phyloP scores from a whole-genome alignment of 2,888 invertebrate genomes.

The Trichogramma dendrolimi region DNA sequence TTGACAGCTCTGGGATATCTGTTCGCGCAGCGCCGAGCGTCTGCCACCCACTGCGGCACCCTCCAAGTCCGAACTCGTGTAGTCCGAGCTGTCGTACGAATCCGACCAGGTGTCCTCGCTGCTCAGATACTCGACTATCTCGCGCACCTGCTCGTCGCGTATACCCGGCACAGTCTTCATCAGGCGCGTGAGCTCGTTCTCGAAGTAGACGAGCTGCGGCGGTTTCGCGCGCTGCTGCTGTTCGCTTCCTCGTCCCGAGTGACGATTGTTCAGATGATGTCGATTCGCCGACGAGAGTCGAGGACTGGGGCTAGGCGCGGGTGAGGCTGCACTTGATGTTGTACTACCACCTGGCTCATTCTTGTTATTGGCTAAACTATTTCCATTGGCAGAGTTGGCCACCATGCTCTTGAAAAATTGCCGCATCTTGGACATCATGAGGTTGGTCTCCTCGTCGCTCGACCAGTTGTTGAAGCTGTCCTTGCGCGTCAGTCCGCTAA shows the following conservation, averaged over 20 bases:
- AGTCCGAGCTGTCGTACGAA: conserved; percentile 88
- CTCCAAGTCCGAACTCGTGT: conserved; percentile 83
- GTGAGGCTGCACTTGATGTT: conserved; percentile 45
- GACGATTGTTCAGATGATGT: conserved; percentile 48
- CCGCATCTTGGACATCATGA: conserved; percentile 93
- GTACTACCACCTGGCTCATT: conserved; percentile 37
- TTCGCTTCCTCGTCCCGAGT: too few species aligned
- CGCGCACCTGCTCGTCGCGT: conserved; percentile 82
- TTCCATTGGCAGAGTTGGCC: conserved; percentile 56
- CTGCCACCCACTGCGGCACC: conserved; percentile 60
- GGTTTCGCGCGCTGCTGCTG: conserved; percentile 75
- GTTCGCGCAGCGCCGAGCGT: conserved; percentile 72
- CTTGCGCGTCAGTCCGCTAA: conserved; percentile 66
- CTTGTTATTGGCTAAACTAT: conserved; percentile 49
- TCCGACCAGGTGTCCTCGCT: conserved; percentile 93
- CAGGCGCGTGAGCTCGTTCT: conserved; percentile 80
- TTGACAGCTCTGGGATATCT: conserved; percentile 83
- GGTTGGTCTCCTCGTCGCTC: conserved; percentile 87
- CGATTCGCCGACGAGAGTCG: conserved; percentile 39
- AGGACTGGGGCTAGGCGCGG: conserved; percentile 60
- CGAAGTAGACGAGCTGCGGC: conserved; percentile 82
- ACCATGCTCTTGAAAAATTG: conserved; percentile 89
- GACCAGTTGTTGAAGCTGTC: conserved; percentile 93
- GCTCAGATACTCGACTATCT: conserved; percentile 87
- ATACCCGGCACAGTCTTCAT: conserved; percentile 93